Evolutionary conservation across 2,113 vertebrate genomes (phyloP).

Genomic region (Antigone vipio): DNA sequence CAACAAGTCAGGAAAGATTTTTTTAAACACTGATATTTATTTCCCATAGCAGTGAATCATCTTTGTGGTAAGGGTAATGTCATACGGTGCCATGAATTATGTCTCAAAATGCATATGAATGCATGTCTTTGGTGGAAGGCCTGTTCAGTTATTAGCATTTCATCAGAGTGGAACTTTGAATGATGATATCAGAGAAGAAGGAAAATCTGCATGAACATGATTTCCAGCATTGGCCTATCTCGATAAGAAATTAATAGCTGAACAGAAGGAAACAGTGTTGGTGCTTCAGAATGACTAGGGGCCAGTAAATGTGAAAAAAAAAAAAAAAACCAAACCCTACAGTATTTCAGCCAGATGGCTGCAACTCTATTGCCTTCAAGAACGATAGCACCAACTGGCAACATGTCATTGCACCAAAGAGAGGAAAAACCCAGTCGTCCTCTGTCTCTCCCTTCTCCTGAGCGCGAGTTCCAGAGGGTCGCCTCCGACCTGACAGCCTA

Average conservation of each 20-base stretch:
- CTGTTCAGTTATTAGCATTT: neutral
- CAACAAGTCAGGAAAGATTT: neutral
- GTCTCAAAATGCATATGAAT: neutral
- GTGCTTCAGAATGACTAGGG: neutral
- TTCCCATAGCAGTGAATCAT: constrained; percentile 4
- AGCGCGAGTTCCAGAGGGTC: neutral
- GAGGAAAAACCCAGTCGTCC: neutral
- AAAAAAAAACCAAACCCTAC: neutral
- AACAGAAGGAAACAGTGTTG: neutral
- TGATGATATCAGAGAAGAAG: neutral
- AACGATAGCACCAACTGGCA: neutral
- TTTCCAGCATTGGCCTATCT: neutral
- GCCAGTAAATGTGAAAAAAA: neutral
- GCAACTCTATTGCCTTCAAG: neutral
- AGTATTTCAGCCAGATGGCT: neutral
- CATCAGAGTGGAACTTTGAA: neutral
- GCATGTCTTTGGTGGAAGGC: neutral
- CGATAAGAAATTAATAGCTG: neutral
- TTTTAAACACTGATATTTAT: constrained; percentile 8
- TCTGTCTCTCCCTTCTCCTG: neutral
- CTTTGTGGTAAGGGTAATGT: neutral
- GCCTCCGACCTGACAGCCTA: neutral
- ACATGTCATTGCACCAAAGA: neutral
- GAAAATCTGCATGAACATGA: neutral
- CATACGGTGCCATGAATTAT: neutral